These are phyloP conservation scores for Chaetorhynchus papuensis DNA, from an alignment of 2,113 vertebrate genomes.

Conservation along the genomic window DNA sequence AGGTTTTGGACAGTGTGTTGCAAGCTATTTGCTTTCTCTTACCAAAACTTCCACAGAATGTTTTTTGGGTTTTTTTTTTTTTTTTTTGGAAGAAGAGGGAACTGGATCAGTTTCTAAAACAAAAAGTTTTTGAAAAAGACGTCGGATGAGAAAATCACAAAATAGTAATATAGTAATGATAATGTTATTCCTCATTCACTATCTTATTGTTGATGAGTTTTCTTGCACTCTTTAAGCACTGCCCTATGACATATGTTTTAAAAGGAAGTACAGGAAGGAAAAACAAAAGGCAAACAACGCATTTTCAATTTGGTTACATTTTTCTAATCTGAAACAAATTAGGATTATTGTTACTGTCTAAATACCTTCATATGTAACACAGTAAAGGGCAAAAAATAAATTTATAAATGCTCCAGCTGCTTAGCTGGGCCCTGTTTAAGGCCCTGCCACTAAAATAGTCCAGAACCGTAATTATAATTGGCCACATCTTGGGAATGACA, in stretches of 20 bases:
- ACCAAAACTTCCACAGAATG: background rate
- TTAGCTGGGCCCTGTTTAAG: background rate
- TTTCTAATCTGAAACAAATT: background rate
- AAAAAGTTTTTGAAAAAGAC: background rate
- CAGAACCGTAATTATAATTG: slow-evolving; percentile 38
- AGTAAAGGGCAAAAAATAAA: background rate
- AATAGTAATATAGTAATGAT: background rate
- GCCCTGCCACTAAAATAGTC: slow-evolving; percentile 46
- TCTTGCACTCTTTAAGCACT: background rate
- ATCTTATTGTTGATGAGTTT: background rate
- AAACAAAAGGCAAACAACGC: background rate
- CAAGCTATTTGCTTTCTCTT: background rate
- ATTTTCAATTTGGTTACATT: background rate
- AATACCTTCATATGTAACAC: background rate
- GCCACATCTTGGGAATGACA: slow-evolving; percentile 55
- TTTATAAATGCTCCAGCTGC: background rate
- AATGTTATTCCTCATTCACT: background rate
- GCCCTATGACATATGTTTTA: background rate
- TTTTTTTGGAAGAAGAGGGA: background rate
- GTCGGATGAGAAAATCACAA: background rate
- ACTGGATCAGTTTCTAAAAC: background rate
- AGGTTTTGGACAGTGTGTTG: background rate
- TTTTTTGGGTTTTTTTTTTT: background rate
- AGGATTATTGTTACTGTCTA: background rate
- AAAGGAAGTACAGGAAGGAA: background rate